Evolutionary conservation across 2,888 invertebrate genomes (phyloP).

Genomic region (Polydrusus cervinus): DNA sequence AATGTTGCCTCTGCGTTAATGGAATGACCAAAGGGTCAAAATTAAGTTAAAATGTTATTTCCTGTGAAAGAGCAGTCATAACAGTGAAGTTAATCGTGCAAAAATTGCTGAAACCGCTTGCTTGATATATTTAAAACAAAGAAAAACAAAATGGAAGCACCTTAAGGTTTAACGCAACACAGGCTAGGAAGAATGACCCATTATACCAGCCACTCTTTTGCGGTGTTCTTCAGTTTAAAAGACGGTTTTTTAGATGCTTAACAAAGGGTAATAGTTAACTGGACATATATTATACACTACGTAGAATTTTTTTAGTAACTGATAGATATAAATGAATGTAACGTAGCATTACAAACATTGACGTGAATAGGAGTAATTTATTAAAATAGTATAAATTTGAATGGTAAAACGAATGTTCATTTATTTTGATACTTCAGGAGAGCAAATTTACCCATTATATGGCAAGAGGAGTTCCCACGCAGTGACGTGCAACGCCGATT

Average conservation of each 20-base stretch:
- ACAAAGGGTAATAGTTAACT: constrained; percentile 22
- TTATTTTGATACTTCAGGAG: too few species aligned
- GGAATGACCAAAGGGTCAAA: constrained; percentile 30
- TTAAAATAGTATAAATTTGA: too few species aligned
- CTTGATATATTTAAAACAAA: constrained; percentile 28
- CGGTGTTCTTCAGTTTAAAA: constrained; percentile 37
- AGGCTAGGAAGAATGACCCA: constrained; percentile 38
- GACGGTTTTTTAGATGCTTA: constrained; percentile 25
- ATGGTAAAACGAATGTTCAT: too few species aligned
- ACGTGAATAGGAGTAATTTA: too few species aligned
- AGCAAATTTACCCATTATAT: too few species aligned
- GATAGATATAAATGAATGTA: too few species aligned
- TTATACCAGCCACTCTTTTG: constrained; percentile 41
- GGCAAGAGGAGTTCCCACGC: too few species aligned
- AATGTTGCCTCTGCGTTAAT: background rate
- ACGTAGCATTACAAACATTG: too few species aligned
- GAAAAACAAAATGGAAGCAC: constrained; percentile 28
- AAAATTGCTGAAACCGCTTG: constrained; percentile 26
- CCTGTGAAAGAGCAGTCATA: constrained; percentile 33
- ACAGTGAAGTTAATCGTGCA: constrained; percentile 29
- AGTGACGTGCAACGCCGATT: too few species aligned
- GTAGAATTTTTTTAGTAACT: too few species aligned
- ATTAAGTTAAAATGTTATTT: constrained; percentile 42
- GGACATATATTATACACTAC: background rate
- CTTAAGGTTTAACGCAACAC: constrained; percentile 31